Percentiles rank a stretch among this genome's conserved stretches.
Evolutionary conservation across 1,140 invertebrate species (phyloP).

Genomic region (Heliconius eleuchia): DNA sequence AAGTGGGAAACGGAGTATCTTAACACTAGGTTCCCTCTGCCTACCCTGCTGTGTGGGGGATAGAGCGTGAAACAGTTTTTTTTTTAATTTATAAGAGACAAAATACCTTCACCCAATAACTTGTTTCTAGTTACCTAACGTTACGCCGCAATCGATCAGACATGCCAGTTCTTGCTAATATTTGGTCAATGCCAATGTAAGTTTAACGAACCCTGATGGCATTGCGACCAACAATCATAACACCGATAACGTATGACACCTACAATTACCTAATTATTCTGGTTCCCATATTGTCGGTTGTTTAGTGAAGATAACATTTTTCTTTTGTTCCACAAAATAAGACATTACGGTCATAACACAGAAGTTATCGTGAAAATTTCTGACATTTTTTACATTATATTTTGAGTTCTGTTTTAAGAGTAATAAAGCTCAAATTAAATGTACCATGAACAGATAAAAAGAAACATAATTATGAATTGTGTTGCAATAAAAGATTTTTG

Average conservation of each 20-base stretch:
- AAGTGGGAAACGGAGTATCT: no score
- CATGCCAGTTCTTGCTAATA: neutral
- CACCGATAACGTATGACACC: neutral
- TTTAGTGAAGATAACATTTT: neutral
- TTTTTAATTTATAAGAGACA: neutral
- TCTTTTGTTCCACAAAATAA: constrained; percentile 24
- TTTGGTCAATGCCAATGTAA: constrained; percentile 13
- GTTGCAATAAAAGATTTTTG: constrained; percentile 39
- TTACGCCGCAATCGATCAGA: neutral
- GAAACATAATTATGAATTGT: constrained; percentile 28
- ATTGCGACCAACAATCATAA: constrained; percentile 15
- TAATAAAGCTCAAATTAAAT: neutral
- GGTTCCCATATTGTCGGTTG: neutral
- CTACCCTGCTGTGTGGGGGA: no score
- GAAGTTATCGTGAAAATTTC: neutral
- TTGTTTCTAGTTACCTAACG: neutral
- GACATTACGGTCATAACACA: constrained; percentile 5
- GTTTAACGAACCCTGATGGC: constrained; percentile 30
- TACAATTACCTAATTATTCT: neutral
- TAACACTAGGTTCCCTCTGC: no score
- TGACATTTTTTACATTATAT: neutral
- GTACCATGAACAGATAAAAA: neutral
- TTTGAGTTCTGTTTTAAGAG: neutral
- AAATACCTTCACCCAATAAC: neutral
- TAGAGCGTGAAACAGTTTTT: no score